phyloP scores from a whole-genome alignment of 2,113 vertebrate genomes.

The Epinephelus lanceolatus region DNA sequence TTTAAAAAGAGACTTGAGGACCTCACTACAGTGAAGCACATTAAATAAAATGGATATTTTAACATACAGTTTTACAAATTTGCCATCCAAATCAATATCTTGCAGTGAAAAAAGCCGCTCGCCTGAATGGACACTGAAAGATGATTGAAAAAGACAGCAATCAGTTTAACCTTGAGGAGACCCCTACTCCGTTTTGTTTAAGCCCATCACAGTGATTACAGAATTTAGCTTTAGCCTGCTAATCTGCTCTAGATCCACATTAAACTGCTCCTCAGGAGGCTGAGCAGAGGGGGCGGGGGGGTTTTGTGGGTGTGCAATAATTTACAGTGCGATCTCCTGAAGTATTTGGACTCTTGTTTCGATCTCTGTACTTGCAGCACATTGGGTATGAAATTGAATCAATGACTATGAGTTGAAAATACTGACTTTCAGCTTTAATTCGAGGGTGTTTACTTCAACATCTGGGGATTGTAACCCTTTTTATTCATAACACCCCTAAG shows the following conservation, averaged over 20 bases:
- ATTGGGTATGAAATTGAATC: neutral
- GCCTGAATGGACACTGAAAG: constrained; percentile 19
- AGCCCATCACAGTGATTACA: constrained; percentile 67
- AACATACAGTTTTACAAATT: neutral
- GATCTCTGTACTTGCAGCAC: neutral
- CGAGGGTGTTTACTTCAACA: constrained; percentile 9
- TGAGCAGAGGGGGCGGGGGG: neutral
- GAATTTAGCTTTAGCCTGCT: constrained; percentile 59
- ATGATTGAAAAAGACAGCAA: constrained; percentile 38
- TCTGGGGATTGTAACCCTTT: neutral
- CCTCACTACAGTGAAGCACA: no score
- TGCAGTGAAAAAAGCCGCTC: neutral
- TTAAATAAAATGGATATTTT: neutral
- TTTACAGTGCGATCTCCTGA: neutral
- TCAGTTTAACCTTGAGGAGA: constrained; percentile 71
- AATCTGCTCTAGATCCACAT: constrained; percentile 74
- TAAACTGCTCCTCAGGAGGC: constrained; percentile 62
- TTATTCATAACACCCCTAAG: neutral
- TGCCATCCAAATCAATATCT: constrained; percentile 9
- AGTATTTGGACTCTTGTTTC: constrained; percentile 11
- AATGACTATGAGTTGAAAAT: neutral
- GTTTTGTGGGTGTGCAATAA: neutral
- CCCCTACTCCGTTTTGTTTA: constrained; percentile 51
- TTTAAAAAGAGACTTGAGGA: neutral
- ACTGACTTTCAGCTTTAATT: neutral